These are phyloP conservation scores for Polyommatus icarus DNA, from an alignment of 2,888 invertebrate species.

Conservation along the genomic window DNA sequence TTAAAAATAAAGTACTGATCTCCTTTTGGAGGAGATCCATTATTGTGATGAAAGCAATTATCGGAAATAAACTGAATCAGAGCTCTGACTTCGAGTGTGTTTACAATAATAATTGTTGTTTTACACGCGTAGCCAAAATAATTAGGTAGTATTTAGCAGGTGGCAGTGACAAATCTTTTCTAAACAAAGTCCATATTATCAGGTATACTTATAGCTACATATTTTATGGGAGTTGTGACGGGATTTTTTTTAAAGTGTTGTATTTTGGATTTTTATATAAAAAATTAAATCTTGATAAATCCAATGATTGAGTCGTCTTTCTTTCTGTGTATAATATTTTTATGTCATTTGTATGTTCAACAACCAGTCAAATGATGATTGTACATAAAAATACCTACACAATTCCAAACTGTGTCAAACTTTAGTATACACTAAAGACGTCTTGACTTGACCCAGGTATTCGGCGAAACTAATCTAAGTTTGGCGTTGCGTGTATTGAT, in stretches of 20 bases:
- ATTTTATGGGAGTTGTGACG: no score
- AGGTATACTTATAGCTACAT: no score
- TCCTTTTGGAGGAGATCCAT: neutral
- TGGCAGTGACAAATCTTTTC: no score
- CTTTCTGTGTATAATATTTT: no score
- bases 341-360: no score
- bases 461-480: neutral
- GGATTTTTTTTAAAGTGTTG: no score
- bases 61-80: neutral
- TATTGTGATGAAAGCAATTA: neutral
- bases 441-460: conserved; percentile 20
- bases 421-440: neutral
- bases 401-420: neutral
- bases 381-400: neutral
- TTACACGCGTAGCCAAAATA: neutral
- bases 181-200: no score
- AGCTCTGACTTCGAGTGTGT: neutral
- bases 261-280: no score
- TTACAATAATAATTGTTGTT: neutral
- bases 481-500: conserved; percentile 10
- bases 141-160: neutral
- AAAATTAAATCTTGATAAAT: no score
- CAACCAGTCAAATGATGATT: neutral
- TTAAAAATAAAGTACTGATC: neutral
- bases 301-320: no score